Evolutionary conservation across 2,888 invertebrate species (phyloP).

Genomic region (Heliconius ethilla): DNA sequence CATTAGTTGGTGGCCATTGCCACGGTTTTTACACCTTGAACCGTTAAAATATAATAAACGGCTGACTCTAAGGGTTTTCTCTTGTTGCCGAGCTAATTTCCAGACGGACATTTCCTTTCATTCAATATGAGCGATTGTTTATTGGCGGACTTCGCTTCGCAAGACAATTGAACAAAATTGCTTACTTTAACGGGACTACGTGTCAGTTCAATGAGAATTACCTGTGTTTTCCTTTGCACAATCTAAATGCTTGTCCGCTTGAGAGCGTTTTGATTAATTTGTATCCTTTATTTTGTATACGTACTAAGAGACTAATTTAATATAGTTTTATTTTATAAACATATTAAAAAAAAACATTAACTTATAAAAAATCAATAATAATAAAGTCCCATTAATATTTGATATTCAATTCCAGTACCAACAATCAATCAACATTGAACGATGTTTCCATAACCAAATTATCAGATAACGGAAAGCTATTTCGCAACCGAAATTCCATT

Average conservation of each 20-base stretch:
- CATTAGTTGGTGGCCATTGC: constrained; percentile 60
- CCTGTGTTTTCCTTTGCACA: constrained; percentile 44
- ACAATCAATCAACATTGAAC: constrained; percentile 21
- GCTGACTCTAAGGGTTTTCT: constrained; percentile 76
- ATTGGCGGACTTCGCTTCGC: constrained; percentile 72
- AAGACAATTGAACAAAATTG: constrained; percentile 77
- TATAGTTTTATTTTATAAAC: background rate
- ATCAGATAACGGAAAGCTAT: constrained; percentile 52
- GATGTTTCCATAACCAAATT: constrained; percentile 37
- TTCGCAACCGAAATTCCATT: constrained; percentile 67
- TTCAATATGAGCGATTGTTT: constrained; percentile 82
- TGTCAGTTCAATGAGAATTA: constrained; percentile 50
- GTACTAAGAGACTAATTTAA: background rate
- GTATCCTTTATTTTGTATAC: background rate
- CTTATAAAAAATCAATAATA: background rate
- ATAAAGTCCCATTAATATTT: background rate
- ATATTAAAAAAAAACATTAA: background rate
- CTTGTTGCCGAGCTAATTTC: constrained; percentile 79
- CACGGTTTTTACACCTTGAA: constrained; percentile 65
- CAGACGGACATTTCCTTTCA: constrained; percentile 80
- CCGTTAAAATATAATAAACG: constrained; percentile 76
- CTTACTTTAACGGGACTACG: constrained; percentile 68
- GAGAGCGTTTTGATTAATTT: constrained; percentile 33
- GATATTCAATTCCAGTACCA: constrained; percentile 6
- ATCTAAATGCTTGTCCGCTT: constrained; percentile 28